Conservation (phyloP, 1,140 invertebrate genomes). For the Drosophila serrata region DNA sequence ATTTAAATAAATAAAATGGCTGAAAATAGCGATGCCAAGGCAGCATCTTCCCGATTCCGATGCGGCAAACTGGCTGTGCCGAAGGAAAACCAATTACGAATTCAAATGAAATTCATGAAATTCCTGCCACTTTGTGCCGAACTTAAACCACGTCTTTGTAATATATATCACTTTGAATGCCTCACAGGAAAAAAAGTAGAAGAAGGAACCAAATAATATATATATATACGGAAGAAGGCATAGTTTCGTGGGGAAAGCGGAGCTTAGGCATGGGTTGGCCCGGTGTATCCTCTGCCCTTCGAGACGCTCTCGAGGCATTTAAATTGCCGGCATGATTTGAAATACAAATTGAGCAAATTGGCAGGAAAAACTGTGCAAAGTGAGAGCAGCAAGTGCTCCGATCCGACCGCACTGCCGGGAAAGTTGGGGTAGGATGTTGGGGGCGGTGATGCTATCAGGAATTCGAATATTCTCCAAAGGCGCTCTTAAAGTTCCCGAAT, state of each 20-base stretch:
- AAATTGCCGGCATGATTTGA: constrained; percentile 66
- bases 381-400: constrained; percentile 26
- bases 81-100: constrained; percentile 67
- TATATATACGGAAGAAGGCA: constrained; percentile 23
- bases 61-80: constrained; percentile 16
- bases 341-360: constrained; percentile 68
- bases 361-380: constrained; percentile 58
- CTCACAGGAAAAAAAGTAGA: no score
- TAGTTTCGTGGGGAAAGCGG: constrained; percentile 36
- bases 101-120: constrained; percentile 76
- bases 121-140: constrained; percentile 64
- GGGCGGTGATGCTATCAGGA: constrained; percentile 15
- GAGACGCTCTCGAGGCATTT: constrained; percentile 46
- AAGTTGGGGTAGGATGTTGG: constrained; percentile 47
- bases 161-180: constrained; percentile 63
- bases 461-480: constrained; percentile 17
- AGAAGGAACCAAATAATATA: constrained; percentile 6
- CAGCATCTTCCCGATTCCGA: constrained; percentile 28
- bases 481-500: constrained; percentile 26
- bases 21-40: constrained; percentile 40
- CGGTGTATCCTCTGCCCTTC: constrained; percentile 17
- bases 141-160: constrained; percentile 68
- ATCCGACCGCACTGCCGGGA: constrained; percentile 35
- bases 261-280: constrained; percentile 5
- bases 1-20: constrained; percentile 70